Conservation (phyloP, 2,888 invertebrate species). For the Gryllus longicercus region DNA sequence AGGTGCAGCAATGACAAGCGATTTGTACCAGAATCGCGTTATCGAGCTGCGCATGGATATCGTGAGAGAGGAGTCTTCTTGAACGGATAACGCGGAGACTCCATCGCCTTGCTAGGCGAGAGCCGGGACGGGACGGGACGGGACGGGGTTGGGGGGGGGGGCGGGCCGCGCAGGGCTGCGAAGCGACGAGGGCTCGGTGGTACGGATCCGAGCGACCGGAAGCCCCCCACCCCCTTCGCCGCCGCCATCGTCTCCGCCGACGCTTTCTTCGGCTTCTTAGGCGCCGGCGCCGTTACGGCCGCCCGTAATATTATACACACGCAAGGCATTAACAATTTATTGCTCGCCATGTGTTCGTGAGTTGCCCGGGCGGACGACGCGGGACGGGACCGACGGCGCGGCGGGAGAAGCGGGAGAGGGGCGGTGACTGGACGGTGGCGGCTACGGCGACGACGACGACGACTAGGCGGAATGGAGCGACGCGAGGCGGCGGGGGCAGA, state of each 20-base stretch:
- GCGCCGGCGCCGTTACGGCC: background rate
- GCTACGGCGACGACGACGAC: no score
- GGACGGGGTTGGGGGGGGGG: background rate
- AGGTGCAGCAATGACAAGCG: no score
- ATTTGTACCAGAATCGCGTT: no score
- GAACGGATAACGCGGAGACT: background rate
- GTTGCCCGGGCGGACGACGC: background rate
- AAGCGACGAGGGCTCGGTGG: background rate
- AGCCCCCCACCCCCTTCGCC: background rate
- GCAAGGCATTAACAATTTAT: conserved; percentile 17
- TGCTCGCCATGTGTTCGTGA: background rate
- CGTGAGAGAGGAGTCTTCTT: background rate
- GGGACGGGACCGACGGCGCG: background rate
- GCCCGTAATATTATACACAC: background rate
- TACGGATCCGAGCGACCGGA: no score
- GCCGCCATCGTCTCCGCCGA: background rate
- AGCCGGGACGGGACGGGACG: background rate
- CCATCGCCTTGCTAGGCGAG: background rate
- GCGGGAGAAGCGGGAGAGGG: no score
- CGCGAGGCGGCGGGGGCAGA: no score
- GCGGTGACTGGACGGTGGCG: no score
- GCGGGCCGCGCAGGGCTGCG: background rate
- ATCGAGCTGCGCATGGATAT: no score
- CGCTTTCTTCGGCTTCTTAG: conserved; percentile 6
- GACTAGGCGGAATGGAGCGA: no score